Evolutionary conservation across 2,888 invertebrate genomes (phyloP).

Genomic region (Drosophila melanosoma): DNA sequence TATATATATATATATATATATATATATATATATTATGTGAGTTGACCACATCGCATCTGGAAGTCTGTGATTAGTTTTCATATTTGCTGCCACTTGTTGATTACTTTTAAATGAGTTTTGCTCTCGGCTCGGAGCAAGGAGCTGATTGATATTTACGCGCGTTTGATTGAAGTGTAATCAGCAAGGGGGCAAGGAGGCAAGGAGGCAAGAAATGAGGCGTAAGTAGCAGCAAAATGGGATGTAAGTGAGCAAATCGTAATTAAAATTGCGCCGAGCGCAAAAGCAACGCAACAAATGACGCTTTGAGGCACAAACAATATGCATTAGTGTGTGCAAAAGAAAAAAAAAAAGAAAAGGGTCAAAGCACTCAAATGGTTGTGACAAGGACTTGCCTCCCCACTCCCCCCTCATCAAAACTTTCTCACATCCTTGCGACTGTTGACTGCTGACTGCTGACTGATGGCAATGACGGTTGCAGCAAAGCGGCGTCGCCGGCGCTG

Average conservation of each 20-base stretch:
- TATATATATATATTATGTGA: neutral
- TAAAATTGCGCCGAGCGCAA: constrained; percentile 68
- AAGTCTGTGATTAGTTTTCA: constrained; percentile 48
- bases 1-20: neutral
- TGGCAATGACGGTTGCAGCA: constrained; percentile 64
- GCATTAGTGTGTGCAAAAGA: constrained; percentile 54
- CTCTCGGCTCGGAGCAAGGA: constrained; percentile 20
- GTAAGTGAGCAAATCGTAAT: constrained; percentile 80
- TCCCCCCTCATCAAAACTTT: neutral
- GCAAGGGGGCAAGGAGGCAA: constrained; percentile 34
- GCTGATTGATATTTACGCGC: constrained; percentile 80
- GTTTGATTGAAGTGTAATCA: constrained; percentile 80
- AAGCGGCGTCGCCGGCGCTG: constrained; percentile 44
- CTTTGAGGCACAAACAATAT: constrained; percentile 73
- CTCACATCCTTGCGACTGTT: neutral
- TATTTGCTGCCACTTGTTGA: constrained; percentile 69
- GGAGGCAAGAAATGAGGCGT: constrained; percentile 11
- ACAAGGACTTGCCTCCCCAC: constrained; percentile 33
- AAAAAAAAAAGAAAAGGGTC: constrained; percentile 42
- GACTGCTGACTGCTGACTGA: constrained; percentile 48
- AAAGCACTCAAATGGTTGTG: constrained; percentile 58
- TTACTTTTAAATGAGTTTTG: constrained; percentile 79
- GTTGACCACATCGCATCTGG: constrained; percentile 12
- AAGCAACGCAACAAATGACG: constrained; percentile 66
- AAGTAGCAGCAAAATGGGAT: constrained; percentile 69